A percentile compares a stretch with the other conserved stretches of the same genome.
phyloP scores from a whole-genome alignment of 2,113 vertebrate genomes.

The Lichenostomus cassidix region DNA sequence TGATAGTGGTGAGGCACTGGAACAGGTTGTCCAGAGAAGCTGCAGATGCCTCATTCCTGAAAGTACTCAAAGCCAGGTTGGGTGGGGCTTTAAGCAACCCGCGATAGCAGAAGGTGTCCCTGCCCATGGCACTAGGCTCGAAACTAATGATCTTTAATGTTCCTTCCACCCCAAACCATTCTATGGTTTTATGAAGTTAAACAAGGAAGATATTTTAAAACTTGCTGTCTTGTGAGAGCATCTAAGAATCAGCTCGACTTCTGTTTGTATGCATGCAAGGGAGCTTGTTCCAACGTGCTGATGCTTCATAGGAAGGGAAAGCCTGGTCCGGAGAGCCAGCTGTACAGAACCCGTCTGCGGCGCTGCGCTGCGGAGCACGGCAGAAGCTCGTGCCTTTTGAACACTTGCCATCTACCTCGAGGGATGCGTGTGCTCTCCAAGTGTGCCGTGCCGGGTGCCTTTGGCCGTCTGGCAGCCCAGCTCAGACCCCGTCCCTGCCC shows the following conservation, averaged over 20 bases:
- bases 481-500: fast-evolving
- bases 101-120: not conserved
- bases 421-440: fast-evolving
- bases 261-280: not conserved
- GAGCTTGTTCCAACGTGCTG: not conserved
- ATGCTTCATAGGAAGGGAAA: not conserved
- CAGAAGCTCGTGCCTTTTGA: not conserved
- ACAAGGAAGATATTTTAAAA: not conserved
- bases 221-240: not conserved
- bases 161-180: not conserved
- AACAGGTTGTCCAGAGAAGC: not conserved
- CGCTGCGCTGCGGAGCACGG: not conserved
- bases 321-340: fast-evolving
- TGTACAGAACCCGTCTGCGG: fast-evolving
- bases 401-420: fast-evolving
- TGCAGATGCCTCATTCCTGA: not conserved
- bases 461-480: fast-evolving
- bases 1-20: not conserved
- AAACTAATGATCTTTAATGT: not conserved
- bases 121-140: not conserved
- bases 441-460: fast-evolving
- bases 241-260: not conserved
- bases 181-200: not conserved
- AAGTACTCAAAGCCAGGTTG: not conserved
- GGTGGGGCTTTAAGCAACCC: not conserved